phyloP scores from a whole-genome alignment of 2,797 vertebrate genomes.

The Zalophus californianus region DNA sequence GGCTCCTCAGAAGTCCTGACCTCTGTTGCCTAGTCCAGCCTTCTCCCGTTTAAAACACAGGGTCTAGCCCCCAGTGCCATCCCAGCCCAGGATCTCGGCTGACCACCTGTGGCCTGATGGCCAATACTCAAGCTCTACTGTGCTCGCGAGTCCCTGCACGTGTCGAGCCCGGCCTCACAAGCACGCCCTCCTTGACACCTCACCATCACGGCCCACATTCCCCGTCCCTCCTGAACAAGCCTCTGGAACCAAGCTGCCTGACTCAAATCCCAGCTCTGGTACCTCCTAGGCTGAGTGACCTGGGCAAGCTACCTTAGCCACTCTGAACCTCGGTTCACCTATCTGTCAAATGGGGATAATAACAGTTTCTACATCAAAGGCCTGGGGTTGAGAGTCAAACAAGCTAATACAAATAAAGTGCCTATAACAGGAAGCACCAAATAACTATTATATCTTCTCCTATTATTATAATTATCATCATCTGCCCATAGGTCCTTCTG shows the following conservation, averaged over 20 bases:
- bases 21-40: background rate
- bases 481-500: background rate
- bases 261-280: background rate
- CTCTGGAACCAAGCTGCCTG: background rate
- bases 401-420: slow-evolving; percentile 26
- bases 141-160: rapidly evolving
- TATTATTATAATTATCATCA: background rate
- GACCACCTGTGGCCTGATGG: background rate
- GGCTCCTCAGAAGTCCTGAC: background rate
- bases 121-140: background rate
- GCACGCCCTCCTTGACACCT: background rate
- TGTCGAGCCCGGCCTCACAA: background rate
- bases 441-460: background rate
- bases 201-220: background rate
- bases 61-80: background rate
- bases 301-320: background rate
- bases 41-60: background rate
- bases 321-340: background rate
- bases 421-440: slow-evolving; percentile 13
- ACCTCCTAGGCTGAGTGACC: background rate
- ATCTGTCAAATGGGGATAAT: slow-evolving; percentile 35
- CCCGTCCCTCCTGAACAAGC: background rate
- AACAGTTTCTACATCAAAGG: slow-evolving; percentile 34
- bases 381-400: background rate
- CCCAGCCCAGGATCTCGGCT: background rate